Evolutionary conservation across 1,140 invertebrate species (phyloP), one percentile per base, ranked within the genome.

Genomic region (Atta colombica): DNA sequence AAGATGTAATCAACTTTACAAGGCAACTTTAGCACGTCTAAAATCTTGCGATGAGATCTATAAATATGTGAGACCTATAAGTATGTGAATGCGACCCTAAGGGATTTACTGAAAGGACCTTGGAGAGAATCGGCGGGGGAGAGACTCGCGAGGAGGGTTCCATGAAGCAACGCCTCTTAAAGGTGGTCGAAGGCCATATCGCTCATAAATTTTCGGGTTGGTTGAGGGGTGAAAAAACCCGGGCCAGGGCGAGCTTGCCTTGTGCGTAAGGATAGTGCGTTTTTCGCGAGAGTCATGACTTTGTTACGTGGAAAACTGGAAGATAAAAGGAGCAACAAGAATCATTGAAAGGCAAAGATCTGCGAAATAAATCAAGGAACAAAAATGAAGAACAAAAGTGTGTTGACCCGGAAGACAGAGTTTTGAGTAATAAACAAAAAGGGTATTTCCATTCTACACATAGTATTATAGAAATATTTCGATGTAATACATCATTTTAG

Each of bases 181-280:
- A 65, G 60, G 25, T 21, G 65, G 45, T 51, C 85, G 89, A 94
- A 94, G 93, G 93, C 87, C 93, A 71, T 75, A 72, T 55, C 21
- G 80, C 87, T 92, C 93, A 91, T 95, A 94, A 94, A 94, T 94
- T 93, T 91, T 87, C 89, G 88, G 87, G 85, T 91, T 61, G 89
- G 87, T 45, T 87, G 87, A 93, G 92, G 91, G 90, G 75, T 77
- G 66, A 85, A 91, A 90, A 88, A 58, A 85, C 68, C 65, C 80
- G 55, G 61, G 72, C 55, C 60, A 84, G 60, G 49, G 12, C 45
- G 72, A 60, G 72, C 72, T 80, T 77, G 61, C 39, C 63, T 58
- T 58, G 31, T 84, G 39, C 31, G 82, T 74, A 65, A 85, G 82
- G 39, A 78, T 87, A 78, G 80, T 49, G 39, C 45, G 65, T 86